phyloP scores from a whole-genome alignment of 2,113 vertebrate genomes.

The Felis chaus region DNA sequence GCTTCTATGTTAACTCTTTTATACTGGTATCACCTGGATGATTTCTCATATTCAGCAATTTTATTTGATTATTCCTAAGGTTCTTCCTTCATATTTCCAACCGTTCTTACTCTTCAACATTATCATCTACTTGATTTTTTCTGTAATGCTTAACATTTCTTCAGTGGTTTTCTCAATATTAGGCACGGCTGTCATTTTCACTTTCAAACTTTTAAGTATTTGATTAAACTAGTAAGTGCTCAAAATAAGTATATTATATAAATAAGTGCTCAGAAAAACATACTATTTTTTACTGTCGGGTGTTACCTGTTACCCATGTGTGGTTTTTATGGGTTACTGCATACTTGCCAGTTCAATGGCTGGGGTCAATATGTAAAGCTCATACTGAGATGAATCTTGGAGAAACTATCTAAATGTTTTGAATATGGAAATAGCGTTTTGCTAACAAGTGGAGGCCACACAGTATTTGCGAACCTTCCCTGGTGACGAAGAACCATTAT shows the following conservation, averaged over 20 bases:
- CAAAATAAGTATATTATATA: neutral
- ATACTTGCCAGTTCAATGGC: neutral
- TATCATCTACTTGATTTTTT: neutral
- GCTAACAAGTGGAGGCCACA: neutral
- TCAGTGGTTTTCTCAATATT: neutral
- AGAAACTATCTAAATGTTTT: neutral
- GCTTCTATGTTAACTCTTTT: neutral
- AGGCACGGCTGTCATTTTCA: neutral
- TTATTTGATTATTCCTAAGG: neutral
- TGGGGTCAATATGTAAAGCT: neutral
- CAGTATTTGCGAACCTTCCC: neutral
- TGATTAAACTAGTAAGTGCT: neutral
- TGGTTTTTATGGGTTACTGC: neutral
- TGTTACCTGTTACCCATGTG: neutral
- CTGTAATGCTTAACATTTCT: conserved; percentile 16
- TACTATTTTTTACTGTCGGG: neutral
- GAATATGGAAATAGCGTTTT: neutral
- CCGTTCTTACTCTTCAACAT: neutral
- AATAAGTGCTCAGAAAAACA: neutral
- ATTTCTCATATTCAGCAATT: neutral
- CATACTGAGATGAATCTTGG: neutral
- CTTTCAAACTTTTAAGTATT: neutral
- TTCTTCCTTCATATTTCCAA: neutral
- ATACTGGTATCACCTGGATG: neutral
- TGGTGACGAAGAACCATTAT: neutral